These are phyloP conservation scores for Proisotoma minuta DNA, from an alignment of 2,888 invertebrate species.

Conservation along the genomic window DNA sequence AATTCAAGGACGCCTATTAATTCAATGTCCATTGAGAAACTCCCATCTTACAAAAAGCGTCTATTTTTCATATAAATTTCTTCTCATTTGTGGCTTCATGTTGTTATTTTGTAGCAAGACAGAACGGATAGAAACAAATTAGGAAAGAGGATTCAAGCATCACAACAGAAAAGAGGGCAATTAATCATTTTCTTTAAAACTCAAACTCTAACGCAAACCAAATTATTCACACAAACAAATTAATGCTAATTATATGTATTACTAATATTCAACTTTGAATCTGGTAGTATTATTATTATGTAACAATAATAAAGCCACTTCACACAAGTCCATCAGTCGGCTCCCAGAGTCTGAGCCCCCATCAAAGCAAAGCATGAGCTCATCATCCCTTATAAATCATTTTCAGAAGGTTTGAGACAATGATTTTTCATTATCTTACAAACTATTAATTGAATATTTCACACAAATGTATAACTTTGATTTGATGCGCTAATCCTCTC, in stretches of 20 bases:
- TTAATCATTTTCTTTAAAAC: constrained; percentile 41
- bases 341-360: no score
- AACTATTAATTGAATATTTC: constrained; percentile 26
- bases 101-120: neutral
- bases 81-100: neutral
- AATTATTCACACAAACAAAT: constrained; percentile 48
- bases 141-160: constrained; percentile 22
- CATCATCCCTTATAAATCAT: constrained; percentile 23
- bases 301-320: neutral
- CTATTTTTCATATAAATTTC: constrained; percentile 13
- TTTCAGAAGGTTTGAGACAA: constrained; percentile 18
- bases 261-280: constrained; percentile 15
- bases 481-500: constrained; percentile 1
- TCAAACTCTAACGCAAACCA: constrained; percentile 25
- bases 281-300: neutral
- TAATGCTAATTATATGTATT: constrained; percentile 47
- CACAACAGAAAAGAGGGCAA: constrained; percentile 36
- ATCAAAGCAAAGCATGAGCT: neutral
- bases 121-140: constrained; percentile 27
- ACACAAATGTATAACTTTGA: neutral
- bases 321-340: no score
- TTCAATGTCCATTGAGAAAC: constrained; percentile 16
- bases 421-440: constrained; percentile 19
- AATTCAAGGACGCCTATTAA: constrained; percentile 45
- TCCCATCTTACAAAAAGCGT: constrained; percentile 5